Evolutionary conservation across 1,140 invertebrate species (phyloP).

Genomic region (Euborellia annulipes): DNA sequence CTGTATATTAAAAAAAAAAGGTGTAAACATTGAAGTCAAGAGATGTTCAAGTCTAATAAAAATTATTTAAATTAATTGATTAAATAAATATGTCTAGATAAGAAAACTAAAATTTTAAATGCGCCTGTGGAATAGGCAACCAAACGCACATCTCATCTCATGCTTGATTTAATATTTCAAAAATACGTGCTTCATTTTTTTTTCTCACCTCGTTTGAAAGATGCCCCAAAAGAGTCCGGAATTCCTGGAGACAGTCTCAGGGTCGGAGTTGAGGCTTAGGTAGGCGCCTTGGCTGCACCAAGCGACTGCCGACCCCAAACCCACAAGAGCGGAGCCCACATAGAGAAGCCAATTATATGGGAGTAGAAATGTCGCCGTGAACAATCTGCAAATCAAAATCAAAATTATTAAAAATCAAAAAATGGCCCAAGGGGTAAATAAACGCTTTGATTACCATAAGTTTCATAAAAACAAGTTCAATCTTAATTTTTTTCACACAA

Average conservation of each 20-base stretch:
- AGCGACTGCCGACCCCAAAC: conserved; percentile 74
- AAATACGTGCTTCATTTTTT: no score
- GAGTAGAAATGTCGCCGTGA: conserved; percentile 67
- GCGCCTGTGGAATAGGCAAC: no score
- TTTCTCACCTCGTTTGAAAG: conserved; percentile 62
- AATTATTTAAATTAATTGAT: no score
- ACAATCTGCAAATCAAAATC: conserved; percentile 37
- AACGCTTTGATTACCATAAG: no score
- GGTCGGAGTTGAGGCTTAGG: conserved; percentile 75
- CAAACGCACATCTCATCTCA: no score
- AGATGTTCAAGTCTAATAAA: no score
- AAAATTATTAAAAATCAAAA: conserved; percentile 1
- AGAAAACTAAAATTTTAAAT: not conserved
- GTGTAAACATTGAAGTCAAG: no score
- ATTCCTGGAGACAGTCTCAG: conserved; percentile 77
- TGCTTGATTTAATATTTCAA: no score
- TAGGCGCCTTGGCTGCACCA: conserved; percentile 92
- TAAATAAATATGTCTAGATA: no score
- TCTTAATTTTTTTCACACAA: no score
- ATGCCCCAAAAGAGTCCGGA: conserved; percentile 93
- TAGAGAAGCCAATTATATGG: conserved; percentile 73
- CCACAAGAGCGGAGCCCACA: conserved; percentile 64
- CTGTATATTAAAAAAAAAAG: no score
- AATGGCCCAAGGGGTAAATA: not conserved
- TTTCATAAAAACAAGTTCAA: conserved; percentile 18